These are phyloP conservation scores for Parazoanthus darwini DNA, from an alignment of 92 coral and sea anemone species.

Conservation along the genomic window DNA sequence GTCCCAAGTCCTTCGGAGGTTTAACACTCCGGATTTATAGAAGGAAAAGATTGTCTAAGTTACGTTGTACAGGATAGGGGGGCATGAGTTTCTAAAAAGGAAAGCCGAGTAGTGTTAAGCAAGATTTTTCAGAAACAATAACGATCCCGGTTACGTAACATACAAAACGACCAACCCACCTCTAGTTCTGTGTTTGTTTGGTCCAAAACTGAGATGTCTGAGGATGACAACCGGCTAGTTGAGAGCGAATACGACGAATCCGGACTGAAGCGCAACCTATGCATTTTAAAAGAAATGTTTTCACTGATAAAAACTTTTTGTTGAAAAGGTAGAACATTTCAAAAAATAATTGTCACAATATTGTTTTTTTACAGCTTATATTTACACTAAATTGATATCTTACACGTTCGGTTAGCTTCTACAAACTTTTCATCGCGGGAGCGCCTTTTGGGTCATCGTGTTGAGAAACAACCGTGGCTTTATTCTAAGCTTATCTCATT, in stretches of 20 bases:
- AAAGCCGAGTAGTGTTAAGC: background rate
- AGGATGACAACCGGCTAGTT: conserved; percentile 12
- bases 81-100: background rate
- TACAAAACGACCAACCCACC: background rate
- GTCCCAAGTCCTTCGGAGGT: no score
- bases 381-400: no score
- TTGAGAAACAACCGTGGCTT: no score
- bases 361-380: no score
- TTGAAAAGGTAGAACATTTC: background rate
- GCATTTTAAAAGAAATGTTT: background rate
- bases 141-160: background rate
- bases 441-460: no score
- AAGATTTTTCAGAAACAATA: background rate
- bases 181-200: conserved; percentile 1
- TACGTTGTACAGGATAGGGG: no score
- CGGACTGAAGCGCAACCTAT: background rate
- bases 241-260: conserved; percentile 8
- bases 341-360: no score
- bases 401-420: no score
- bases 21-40: no score
- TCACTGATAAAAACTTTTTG: background rate
- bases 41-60: no score
- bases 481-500: no score
- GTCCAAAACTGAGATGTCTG: background rate
- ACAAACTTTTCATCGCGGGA: no score